phyloP scores from a whole-genome alignment of 2,113 vertebrate genomes.

The Poicephalus gulielmi region DNA sequence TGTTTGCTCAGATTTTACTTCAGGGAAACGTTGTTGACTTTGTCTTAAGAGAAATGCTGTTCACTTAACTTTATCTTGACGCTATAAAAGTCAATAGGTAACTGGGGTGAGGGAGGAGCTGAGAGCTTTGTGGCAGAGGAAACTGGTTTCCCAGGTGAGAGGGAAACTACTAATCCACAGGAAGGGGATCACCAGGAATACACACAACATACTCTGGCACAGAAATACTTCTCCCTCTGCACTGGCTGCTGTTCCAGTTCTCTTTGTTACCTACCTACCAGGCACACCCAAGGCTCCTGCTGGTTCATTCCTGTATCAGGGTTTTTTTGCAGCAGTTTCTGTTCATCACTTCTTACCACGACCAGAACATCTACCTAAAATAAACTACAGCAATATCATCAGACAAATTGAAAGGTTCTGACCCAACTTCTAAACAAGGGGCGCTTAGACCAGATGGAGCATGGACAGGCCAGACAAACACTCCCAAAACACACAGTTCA shows the following conservation, averaged over 20 bases:
- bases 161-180: too few species aligned
- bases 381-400: rapidly evolving
- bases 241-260: too few species aligned
- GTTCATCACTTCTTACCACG: background rate
- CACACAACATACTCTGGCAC: rapidly evolving
- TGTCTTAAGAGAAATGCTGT: background rate
- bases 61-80: background rate
- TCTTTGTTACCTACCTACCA: background rate
- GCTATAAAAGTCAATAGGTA: background rate
- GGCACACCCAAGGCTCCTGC: background rate
- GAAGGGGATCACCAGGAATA: background rate
- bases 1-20: background rate
- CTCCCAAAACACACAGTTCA: background rate
- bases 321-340: background rate
- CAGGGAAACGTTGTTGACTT: background rate
- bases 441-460: too few species aligned
- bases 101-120: background rate
- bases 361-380: rapidly evolving
- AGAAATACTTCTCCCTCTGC: background rate
- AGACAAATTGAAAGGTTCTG: background rate
- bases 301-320: too few species aligned
- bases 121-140: rapidly evolving
- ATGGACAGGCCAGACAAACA: rapidly evolving
- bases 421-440: rapidly evolving
- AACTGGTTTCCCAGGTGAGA: rapidly evolving